These are phyloP conservation scores for Ephydatia muelleri DNA, from an alignment of 37 sponge, comb jelly and placozoan species.

Conservation along the genomic window DNA sequence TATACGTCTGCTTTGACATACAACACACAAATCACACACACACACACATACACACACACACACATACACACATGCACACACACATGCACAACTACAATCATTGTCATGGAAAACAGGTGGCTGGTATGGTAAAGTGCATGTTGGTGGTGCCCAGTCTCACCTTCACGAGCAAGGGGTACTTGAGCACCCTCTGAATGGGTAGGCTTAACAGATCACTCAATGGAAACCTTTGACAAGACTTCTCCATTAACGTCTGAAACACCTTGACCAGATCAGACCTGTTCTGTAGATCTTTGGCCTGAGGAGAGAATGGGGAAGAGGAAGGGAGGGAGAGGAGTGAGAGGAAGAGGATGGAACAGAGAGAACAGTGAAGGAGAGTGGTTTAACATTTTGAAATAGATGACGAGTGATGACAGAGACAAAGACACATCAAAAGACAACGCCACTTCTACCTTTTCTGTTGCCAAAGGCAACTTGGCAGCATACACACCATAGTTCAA, in stretches of 20 bases:
- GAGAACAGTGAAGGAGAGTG: background rate
- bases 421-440: too few species aligned
- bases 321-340: background rate
- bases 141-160: conserved; percentile 4
- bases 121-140: too few species aligned
- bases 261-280: conserved; percentile 31
- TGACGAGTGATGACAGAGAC: background rate
- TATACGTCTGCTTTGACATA: too few species aligned
- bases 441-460: conserved; percentile 40
- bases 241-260: conserved; percentile 18
- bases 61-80: conserved; percentile 4
- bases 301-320: background rate
- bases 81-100: background rate
- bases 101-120: background rate
- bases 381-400: too few species aligned
- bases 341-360: background rate
- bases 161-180: conserved; percentile 78
- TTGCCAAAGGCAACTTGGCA: conserved; percentile 45
- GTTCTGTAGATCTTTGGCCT: conserved; percentile 58
- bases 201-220: conserved; percentile 83
- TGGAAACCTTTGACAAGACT: conserved; percentile 69
- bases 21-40: too few species aligned
- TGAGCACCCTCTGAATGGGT: conserved; percentile 85
- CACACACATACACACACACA: background rate
- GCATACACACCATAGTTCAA: conserved; percentile 67